Evolutionary conservation across 2,797 vertebrate genomes (phyloP), one percentile per base, ranked within the genome.

Genomic region (Chrosomus eos): DNA sequence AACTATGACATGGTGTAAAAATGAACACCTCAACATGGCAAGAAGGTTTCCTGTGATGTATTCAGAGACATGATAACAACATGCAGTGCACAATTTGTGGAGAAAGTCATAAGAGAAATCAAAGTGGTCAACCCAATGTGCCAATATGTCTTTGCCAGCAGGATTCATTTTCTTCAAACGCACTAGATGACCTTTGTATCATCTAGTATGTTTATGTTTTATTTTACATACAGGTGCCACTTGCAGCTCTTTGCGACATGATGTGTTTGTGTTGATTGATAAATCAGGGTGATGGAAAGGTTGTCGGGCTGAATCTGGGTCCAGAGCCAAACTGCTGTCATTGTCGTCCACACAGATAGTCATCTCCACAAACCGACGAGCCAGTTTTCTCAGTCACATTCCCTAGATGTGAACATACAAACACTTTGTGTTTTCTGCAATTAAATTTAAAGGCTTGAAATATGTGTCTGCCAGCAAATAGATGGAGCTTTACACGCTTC

Each of bases 161-260:
- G 36, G 55, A 82, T 88, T 89, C 38, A 89, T 91, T 89, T 91
- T 82, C 86, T 86, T 90, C 80, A 87, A 31, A 84, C 38, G 26
- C 62, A 87, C 79, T 80, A 87, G 88, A 90, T 89, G 83, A 86
- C 89, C 85, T 76, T 90, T 88, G 87, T 81, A n/a, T 80, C 78
- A 73, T 83, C 72, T 82, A 72, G 8, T 45, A 6, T 0, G 7
- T 31, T 80, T 8, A 19, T 23, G 36, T 64, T 83, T 45, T 77
- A 78, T 67, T 75, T 43, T 66, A 72, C 62, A 62, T 71, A 48
- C 36, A 66, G 55, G 51, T 48, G 18, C 23, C 13, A 7, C 36
- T 82, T 77, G 43, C 14, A 38, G 53, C 33, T 78, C 66, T 45
- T 79, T 58, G n/a, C 3, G 21, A 36, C 3, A 1, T 58, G 9